Evolutionary conservation across 2,888 invertebrate genomes (phyloP).

Genomic region (Dioctria rufipes): DNA sequence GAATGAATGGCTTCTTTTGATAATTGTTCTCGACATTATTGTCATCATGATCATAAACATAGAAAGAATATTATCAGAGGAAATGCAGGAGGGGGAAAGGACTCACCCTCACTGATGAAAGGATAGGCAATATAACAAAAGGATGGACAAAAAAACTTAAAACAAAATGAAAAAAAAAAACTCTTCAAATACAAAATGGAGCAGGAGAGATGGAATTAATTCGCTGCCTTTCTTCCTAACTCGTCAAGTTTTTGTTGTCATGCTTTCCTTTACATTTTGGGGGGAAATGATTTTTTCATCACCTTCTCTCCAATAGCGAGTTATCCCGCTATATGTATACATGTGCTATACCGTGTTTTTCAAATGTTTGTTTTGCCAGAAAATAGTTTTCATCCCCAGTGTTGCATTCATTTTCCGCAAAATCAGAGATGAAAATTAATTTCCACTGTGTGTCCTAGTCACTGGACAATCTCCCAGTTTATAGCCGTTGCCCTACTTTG

Average conservation of each 20-base stretch:
- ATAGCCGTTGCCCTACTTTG: conserved; percentile 29
- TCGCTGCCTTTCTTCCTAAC: not conserved
- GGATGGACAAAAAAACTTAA: too few relatives aligned
- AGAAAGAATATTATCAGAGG: conserved; percentile 30
- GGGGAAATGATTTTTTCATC: conserved; percentile 17
- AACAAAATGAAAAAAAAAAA: not conserved
- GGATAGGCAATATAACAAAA: not conserved
- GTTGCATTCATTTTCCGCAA: conserved; percentile 41
- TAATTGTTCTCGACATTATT: conserved; percentile 46
- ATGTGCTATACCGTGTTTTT: not conserved
- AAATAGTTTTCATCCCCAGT: conserved; percentile 11
- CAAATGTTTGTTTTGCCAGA: conserved; percentile 19
- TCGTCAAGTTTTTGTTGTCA: conserved; percentile 38
- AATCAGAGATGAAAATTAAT: conserved; percentile 47
- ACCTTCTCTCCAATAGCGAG: not conserved
- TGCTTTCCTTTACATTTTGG: conserved; percentile 17
- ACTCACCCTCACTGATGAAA: not conserved
- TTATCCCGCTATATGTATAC: not conserved
- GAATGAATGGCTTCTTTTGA: conserved; percentile 44
- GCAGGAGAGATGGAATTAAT: conserved; percentile 44
- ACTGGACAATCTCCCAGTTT: conserved; percentile 22
- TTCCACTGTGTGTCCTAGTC: conserved; percentile 25
- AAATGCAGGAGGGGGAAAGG: not conserved
- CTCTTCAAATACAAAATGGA: conserved; percentile 19
- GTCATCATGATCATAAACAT: conserved; percentile 31